These are phyloP conservation scores for Condylostylus longicornis DNA, from an alignment of 1,140 invertebrate species.

Conservation along the genomic window DNA sequence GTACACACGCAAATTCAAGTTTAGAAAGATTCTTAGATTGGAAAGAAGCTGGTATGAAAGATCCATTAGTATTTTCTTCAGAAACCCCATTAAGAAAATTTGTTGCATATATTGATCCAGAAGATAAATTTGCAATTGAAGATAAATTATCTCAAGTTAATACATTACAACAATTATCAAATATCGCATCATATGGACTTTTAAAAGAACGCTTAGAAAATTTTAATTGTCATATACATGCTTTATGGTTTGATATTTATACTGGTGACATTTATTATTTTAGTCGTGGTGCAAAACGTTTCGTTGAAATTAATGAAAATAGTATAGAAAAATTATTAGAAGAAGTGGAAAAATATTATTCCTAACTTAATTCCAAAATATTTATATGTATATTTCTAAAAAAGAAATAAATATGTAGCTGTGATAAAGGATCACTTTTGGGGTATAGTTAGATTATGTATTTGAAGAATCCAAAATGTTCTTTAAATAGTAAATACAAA, in stretches of 20 bases:
- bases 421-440: no score
- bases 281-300: conserved; percentile 65
- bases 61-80: conserved; percentile 66
- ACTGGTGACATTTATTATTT: conserved; percentile 92
- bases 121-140: conserved; percentile 72
- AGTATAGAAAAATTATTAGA: conserved; percentile 55
- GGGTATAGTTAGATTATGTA: no score
- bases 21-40: conserved; percentile 70
- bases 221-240: conserved; percentile 77
- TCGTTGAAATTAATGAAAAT: conserved; percentile 68
- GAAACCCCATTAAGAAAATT: conserved; percentile 76
- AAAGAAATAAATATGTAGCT: no score
- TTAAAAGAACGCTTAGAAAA: conserved; percentile 65
- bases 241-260: conserved; percentile 94
- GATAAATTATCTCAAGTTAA: conserved; percentile 94
- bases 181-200: conserved; percentile 88
- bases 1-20: conserved; percentile 66
- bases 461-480: no score
- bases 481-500: no score
- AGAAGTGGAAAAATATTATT: conserved; percentile 69
- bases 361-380: no score
- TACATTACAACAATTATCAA: conserved; percentile 83
- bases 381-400: no score
- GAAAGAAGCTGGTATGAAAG: conserved; percentile 38
- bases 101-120: conserved; percentile 86